These are phyloP conservation scores for Rhinichthys klamathensis DNA, from an alignment of 2,113 vertebrate genomes.

Conservation along the genomic window DNA sequence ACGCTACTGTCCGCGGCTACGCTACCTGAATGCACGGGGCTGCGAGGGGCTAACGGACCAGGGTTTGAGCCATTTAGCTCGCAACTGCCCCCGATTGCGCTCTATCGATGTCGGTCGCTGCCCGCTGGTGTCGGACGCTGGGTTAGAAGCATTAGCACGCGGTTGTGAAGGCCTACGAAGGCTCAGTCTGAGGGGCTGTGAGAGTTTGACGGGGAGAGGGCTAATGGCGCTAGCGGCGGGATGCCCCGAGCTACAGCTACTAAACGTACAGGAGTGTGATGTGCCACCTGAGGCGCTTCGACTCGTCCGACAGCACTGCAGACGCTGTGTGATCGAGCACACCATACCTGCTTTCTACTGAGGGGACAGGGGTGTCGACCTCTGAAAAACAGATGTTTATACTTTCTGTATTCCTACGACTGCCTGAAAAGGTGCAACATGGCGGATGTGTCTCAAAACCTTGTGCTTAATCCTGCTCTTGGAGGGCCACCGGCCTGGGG, in stretches of 20 bases:
- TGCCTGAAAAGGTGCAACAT: not conserved
- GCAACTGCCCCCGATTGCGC: constrained; percentile 94
- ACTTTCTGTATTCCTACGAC: constrained; percentile 31
- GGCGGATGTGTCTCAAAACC: not conserved
- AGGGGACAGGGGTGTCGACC: constrained; percentile 59
- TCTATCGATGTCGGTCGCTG: constrained; percentile 96
- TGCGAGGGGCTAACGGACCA: constrained; percentile 98
- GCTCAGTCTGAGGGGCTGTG: constrained; percentile 92
- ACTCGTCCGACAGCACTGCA: constrained; percentile 92
- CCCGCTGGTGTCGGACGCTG: constrained; percentile 91
- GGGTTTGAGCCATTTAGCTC: constrained; percentile 91
- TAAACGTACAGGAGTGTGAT: constrained; percentile 97
- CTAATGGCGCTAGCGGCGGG: constrained; percentile 91
- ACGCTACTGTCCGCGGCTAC: constrained; percentile 95
- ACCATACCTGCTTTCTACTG: constrained; percentile 97
- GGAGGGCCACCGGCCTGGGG: too few relatives aligned
- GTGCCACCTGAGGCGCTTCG: constrained; percentile 91
- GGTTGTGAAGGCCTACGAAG: constrained; percentile 93
- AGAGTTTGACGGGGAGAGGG: constrained; percentile 91
- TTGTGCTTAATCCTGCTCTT: not conserved
- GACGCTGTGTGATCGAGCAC: constrained; percentile 96
- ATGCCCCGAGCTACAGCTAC: constrained; percentile 94
- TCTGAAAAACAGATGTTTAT: constrained; percentile 68
- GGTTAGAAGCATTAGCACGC: constrained; percentile 89
- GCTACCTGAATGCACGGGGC: constrained; percentile 96